Conservation (phyloP, 2,797 vertebrate genomes). For the Gastrophryne carolinensis region DNA sequence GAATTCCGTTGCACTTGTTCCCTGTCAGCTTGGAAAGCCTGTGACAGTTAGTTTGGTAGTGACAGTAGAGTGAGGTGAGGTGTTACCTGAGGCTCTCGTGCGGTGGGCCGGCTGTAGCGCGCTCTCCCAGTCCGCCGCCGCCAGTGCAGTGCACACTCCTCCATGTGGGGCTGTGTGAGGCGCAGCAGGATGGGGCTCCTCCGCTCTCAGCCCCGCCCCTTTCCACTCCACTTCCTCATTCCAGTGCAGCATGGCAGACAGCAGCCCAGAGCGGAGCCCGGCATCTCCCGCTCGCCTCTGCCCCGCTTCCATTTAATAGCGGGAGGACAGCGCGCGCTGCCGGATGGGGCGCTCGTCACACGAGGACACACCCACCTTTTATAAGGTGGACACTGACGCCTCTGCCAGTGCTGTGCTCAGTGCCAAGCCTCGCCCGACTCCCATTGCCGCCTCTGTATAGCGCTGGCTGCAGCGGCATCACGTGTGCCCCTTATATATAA, state of each 20-base stretch:
- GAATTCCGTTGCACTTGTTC: too few species aligned
- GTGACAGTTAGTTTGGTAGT: too few species aligned
- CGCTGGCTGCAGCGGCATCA: too few species aligned
- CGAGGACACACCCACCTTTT: constrained; percentile 51
- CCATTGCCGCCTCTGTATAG: not conserved
- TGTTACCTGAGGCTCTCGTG: constrained; percentile 90
- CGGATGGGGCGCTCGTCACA: constrained; percentile 29
- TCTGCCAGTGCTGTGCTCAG: not conserved
- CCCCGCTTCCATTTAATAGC: constrained; percentile 21
- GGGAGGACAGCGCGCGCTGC: constrained; percentile 1
- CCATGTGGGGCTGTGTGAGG: constrained; percentile 72
- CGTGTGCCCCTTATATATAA: too few species aligned
- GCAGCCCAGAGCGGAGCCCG: constrained; percentile 4
- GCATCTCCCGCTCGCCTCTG: constrained; percentile 2
- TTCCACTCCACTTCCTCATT: constrained; percentile 88
- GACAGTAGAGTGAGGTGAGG: too few species aligned
- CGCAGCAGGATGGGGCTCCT: constrained; percentile 77
- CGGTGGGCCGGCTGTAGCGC: constrained; percentile 82
- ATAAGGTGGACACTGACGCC: too few species aligned
- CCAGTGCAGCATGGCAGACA: constrained; percentile 84
- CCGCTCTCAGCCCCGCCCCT: constrained; percentile 82
- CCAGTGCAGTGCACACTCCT: too few species aligned
- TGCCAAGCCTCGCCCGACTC: not conserved
- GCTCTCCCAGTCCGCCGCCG: constrained; percentile 78
- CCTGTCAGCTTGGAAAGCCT: too few species aligned